These are phyloP conservation scores for Myotis yumanensis DNA, from an alignment of 2,113 vertebrate species.

Conservation along the genomic window DNA sequence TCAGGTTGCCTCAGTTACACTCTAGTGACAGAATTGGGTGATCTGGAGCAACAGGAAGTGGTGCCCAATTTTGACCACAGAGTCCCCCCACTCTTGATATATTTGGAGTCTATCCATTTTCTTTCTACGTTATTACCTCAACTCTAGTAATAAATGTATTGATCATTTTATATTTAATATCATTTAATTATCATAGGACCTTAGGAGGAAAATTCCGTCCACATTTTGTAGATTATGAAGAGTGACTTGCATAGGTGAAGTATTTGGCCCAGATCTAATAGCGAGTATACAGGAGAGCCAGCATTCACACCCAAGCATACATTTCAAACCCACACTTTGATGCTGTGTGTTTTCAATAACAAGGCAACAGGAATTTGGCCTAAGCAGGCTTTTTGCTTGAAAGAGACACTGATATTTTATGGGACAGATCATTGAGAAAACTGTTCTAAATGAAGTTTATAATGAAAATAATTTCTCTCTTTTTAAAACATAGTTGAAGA, in stretches of 20 bases:
- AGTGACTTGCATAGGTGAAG: not conserved
- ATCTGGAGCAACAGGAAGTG: not conserved
- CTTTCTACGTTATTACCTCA: not conserved
- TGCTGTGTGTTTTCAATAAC: constrained; percentile 26
- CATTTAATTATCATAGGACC: not conserved
- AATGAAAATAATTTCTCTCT: not conserved
- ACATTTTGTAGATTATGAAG: constrained; percentile 26
- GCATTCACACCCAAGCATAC: not conserved
- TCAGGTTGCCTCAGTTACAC: not conserved
- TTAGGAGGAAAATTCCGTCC: not conserved
- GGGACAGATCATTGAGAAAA: constrained; percentile 27
- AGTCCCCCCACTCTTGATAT: not conserved
- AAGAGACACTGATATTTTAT: constrained; percentile 47
- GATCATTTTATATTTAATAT: not conserved
- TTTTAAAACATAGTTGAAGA: not conserved
- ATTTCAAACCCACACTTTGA: not conserved
- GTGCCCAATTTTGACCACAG: not conserved
- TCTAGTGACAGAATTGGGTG: not conserved
- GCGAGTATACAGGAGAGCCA: not conserved
- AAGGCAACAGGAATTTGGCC: not conserved
- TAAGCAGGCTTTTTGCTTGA: constrained; percentile 13
- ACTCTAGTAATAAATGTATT: not conserved
- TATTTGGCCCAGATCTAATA: not conserved
- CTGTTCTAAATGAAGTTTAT: constrained; percentile 15
- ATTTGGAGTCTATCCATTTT: not conserved